phyloP scores from a whole-genome alignment of 92 coral and sea anemone genomes.

The Isaurus tuberculatus region DNA sequence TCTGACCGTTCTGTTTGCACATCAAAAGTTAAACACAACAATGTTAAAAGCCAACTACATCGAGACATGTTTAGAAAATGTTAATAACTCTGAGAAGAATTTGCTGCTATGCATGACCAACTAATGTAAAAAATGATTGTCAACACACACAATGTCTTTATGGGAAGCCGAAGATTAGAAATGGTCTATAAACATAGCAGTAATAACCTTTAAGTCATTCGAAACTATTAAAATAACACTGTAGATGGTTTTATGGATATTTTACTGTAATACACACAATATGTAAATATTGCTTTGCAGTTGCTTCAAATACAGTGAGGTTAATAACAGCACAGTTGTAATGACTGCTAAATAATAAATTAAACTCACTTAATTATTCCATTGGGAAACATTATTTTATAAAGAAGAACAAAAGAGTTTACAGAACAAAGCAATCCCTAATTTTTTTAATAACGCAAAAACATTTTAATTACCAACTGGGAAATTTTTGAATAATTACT shows the following conservation, averaged over 20 bases:
- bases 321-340: background rate
- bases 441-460: background rate
- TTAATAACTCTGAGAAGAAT: background rate
- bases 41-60: background rate
- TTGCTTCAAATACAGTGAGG: background rate
- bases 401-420: background rate
- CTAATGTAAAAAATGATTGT: background rate
- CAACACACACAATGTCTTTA: background rate
- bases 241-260: background rate
- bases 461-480: background rate
- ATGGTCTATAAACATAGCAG: background rate
- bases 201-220: background rate
- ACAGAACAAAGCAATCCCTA: background rate
- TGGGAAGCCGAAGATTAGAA: background rate
- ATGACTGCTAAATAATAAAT: background rate
- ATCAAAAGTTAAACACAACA: no score
- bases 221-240: background rate
- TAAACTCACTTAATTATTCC: background rate
- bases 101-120: background rate
- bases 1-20: no score
- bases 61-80: background rate
- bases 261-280: background rate
- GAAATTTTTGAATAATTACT: background rate
- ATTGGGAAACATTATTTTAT: background rate
- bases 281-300: background rate